These are phyloP conservation scores for Platyscapa corneri DNA, from an alignment of 1,140 invertebrate species.

Conservation along the genomic window DNA sequence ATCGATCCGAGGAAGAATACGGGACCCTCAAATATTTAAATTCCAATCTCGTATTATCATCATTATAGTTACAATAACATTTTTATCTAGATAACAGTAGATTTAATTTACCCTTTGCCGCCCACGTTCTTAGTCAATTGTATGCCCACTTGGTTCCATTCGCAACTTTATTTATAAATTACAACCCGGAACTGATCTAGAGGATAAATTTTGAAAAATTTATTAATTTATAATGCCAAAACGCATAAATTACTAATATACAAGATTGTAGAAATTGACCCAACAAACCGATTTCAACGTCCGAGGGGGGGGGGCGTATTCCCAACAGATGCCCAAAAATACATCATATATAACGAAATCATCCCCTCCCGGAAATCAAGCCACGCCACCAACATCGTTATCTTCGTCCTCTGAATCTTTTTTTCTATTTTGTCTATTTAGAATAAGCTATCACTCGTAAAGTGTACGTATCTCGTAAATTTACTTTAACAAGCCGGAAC, in stretches of 20 bases:
- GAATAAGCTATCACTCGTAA: background rate
- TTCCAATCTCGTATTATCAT: background rate
- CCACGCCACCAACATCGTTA: background rate
- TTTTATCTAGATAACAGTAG: background rate
- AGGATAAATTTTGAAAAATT: background rate
- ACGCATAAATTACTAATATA: background rate
- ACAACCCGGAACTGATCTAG: background rate
- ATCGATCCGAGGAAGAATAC: background rate
- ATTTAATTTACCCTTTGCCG: background rate
- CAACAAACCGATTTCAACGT: background rate
- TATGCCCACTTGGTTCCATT: background rate
- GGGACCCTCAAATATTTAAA: background rate
- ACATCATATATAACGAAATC: conserved; percentile 20
- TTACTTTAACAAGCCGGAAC: background rate
- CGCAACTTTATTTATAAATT: background rate
- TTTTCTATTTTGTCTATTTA: background rate
- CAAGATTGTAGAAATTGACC: background rate
- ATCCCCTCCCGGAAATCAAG: conserved; percentile 28
- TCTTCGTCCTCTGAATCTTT: background rate
- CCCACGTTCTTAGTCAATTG: background rate
- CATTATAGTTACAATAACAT: background rate
- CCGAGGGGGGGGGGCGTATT: background rate
- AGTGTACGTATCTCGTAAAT: background rate
- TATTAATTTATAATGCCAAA: too few relatives aligned
- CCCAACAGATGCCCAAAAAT: background rate